These are phyloP conservation scores for Centropus bengalensis DNA, from an alignment of 2,113 vertebrate genomes.

Conservation along the genomic window DNA sequence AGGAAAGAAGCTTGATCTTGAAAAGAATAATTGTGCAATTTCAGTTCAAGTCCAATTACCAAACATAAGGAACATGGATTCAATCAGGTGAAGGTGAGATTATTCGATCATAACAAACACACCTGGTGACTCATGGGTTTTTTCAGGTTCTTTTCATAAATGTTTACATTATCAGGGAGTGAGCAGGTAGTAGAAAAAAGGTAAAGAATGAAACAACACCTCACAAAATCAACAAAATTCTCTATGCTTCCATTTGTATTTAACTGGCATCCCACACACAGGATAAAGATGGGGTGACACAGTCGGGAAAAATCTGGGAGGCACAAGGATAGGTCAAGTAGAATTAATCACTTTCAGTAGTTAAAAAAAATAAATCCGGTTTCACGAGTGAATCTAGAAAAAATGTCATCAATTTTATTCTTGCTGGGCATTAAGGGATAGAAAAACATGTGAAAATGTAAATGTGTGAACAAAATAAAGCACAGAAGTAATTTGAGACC, in stretches of 20 bases:
- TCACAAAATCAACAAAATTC: not conserved
- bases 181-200: not conserved
- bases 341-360: not conserved
- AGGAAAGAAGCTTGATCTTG: not conserved
- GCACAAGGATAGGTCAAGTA: not conserved
- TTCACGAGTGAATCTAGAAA: not conserved
- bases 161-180: conserved; percentile 9
- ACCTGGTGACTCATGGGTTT: not conserved
- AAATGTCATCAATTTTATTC: not conserved
- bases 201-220: not conserved
- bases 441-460: not conserved
- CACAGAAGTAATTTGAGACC: not conserved
- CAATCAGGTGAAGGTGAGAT: not conserved
- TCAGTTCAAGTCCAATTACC: not conserved
- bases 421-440: not conserved
- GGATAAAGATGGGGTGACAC: not conserved
- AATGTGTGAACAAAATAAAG: not conserved
- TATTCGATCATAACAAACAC: not conserved
- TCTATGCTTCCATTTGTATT: not conserved
- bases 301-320: not conserved
- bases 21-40: not conserved
- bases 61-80: not conserved
- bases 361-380: not conserved
- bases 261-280: not conserved
- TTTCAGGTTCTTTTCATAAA: not conserved